Percentiles rank a stretch among this genome's conserved stretches.
These are phyloP conservation scores for Sphaeramia orbicularis DNA, from an alignment of 2,797 vertebrate species.

Conservation along the genomic window DNA sequence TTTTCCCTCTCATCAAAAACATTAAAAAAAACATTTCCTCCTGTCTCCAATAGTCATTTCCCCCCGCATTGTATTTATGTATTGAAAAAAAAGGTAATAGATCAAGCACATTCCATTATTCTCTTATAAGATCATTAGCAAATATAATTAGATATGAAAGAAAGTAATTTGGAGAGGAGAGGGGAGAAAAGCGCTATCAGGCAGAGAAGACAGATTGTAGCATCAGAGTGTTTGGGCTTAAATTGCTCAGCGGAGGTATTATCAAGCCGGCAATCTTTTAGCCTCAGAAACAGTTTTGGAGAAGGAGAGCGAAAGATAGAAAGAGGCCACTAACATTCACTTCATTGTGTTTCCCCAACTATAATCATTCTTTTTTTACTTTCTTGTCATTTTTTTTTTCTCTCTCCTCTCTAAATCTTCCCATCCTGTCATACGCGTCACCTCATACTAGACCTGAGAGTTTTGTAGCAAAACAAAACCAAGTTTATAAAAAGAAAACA, in stretches of 20 bases:
- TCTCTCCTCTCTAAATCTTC: slow-evolving; percentile 33
- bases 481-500: slow-evolving; percentile 73
- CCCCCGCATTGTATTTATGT: slow-evolving; percentile 88
- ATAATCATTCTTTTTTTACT: slow-evolving; percentile 51
- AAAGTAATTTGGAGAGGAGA: slow-evolving; percentile 89
- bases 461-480: slow-evolving; percentile 62
- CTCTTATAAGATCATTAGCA: slow-evolving; percentile 91
- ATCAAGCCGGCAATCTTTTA: slow-evolving; percentile 85
- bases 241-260: slow-evolving; percentile 89
- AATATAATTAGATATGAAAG: slow-evolving; percentile 91
- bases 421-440: slow-evolving; percentile 49
- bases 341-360: slow-evolving; percentile 63
- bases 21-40: slow-evolving; percentile 80
- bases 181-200: slow-evolving; percentile 89
- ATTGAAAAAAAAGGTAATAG: slow-evolving; percentile 88
- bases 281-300: slow-evolving; percentile 85
- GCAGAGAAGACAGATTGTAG: slow-evolving; percentile 89
- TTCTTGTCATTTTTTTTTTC: background rate
- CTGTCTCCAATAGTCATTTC: slow-evolving; percentile 84
- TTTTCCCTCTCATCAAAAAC: slow-evolving; percentile 81
- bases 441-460: slow-evolving; percentile 42
- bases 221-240: slow-evolving; percentile 88
- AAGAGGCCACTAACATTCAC: slow-evolving; percentile 72
- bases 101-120: slow-evolving; percentile 91
- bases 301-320: slow-evolving; percentile 74